phyloP scores from a whole-genome alignment of 2,113 vertebrate species.

The Megaleporinus macrocephalus region DNA sequence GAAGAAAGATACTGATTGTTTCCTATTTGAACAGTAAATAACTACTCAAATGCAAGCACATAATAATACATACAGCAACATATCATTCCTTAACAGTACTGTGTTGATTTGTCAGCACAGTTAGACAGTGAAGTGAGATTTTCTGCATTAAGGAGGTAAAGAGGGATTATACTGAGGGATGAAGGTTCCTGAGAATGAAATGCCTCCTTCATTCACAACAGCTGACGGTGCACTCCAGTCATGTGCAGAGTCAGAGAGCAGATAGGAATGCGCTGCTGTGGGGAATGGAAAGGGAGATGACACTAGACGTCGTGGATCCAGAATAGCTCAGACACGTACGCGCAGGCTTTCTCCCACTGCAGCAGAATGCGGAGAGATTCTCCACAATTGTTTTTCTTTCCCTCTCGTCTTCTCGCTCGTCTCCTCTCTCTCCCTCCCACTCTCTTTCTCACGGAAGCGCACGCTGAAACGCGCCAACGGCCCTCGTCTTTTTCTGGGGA shows the following conservation, averaged over 20 bases:
- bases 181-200: slow-evolving; percentile 52
- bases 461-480: slow-evolving; percentile 63
- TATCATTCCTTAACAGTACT: background rate
- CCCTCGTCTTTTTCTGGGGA: slow-evolving; percentile 54
- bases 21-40: background rate
- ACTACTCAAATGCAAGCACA: background rate
- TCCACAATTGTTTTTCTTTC: slow-evolving; percentile 46
- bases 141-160: background rate
- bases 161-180: slow-evolving; percentile 17
- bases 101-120: no score
- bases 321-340: slow-evolving; percentile 41
- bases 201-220: slow-evolving; percentile 57
- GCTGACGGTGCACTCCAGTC: slow-evolving; percentile 12
- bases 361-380: slow-evolving; percentile 66
- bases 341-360: slow-evolving; percentile 38
- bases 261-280: slow-evolving; percentile 2
- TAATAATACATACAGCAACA: background rate
- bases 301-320: slow-evolving; percentile 11
- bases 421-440: slow-evolving; percentile 22
- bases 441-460: slow-evolving; percentile 41
- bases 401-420: slow-evolving; percentile 4
- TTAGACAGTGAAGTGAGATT: background rate
- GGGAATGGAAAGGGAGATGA: slow-evolving; percentile 17
- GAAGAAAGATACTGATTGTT: background rate
- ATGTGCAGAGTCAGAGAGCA: slow-evolving; percentile 29